Percentiles rank a stretch among this genome's conserved stretches.
These are phyloP conservation scores for Macropodus opercularis DNA, from an alignment of 2,797 vertebrate species.

Conservation along the genomic window DNA sequence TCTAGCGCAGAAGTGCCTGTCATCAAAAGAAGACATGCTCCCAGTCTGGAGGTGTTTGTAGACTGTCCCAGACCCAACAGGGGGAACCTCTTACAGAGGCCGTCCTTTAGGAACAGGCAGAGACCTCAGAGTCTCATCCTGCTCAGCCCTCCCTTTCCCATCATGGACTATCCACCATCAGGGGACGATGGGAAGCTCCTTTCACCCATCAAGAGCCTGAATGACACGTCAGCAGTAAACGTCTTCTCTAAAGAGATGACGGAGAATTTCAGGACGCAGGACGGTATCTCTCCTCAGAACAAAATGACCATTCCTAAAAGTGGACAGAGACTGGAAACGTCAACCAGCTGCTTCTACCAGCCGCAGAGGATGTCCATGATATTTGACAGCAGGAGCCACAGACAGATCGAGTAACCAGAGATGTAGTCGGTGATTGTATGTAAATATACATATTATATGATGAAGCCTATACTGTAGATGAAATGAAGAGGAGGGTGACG, in stretches of 20 bases:
- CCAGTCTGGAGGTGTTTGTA: conserved; percentile 86
- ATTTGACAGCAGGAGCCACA: conserved; percentile 93
- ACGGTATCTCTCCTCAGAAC: conserved; percentile 88
- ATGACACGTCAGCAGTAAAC: conserved; percentile 81
- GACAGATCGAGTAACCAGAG: conserved; percentile 89
- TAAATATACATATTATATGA: conserved; percentile 40
- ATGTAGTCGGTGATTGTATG: conserved; percentile 1
- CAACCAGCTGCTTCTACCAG: conserved; percentile 99
- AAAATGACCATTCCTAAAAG: conserved; percentile 99
- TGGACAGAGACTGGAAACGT: conserved; percentile 97
- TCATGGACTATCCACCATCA: conserved; percentile 91
- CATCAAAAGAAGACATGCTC: conserved; percentile 86
- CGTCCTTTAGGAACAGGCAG: conserved; percentile 92
- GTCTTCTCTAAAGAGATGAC: conserved; percentile 83
- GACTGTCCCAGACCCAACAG: conserved; percentile 90
- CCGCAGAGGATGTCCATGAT: conserved; percentile 97
- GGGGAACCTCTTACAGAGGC: conserved; percentile 84
- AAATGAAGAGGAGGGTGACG: conserved; percentile 19
- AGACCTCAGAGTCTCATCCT: conserved; percentile 97
- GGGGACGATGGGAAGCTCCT: conserved; percentile 88
- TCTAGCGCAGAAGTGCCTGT: conserved; percentile 79
- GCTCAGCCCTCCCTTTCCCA: conserved; percentile 95
- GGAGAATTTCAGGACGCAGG: conserved; percentile 82
- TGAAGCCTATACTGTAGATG: neutral
- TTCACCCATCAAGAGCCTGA: conserved; percentile 89